phyloP scores from a whole-genome alignment of 2,888 invertebrate genomes.

The Onthophagus sagittarius region DNA sequence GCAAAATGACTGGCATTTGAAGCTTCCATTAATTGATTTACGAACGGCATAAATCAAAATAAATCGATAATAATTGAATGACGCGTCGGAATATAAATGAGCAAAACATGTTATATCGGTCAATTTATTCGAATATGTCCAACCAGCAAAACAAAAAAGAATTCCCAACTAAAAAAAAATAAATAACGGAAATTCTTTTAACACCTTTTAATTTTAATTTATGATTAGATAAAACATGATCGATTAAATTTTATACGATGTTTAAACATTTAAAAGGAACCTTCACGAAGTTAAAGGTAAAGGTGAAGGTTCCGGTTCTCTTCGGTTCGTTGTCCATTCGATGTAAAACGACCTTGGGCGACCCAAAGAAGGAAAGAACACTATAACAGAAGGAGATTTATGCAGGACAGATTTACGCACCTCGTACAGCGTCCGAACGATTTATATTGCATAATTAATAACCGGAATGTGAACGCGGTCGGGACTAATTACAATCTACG shows the following conservation, averaged over 20 bases:
- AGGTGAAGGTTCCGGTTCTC: neutral
- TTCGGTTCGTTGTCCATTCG: neutral
- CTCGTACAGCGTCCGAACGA: neutral
- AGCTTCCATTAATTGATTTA: constrained; percentile 4
- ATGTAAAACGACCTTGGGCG: neutral
- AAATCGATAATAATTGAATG: constrained; percentile 11
- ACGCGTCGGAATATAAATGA: constrained; percentile 6
- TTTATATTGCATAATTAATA: neutral
- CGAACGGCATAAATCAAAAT: constrained; percentile 8
- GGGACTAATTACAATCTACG: neutral
- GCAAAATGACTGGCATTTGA: neutral
- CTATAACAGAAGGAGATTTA: neutral
- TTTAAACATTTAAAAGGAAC: neutral
- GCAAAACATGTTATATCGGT: neutral
- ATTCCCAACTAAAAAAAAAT: neutral
- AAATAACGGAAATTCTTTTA: too few relatives aligned
- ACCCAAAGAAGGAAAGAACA: neutral
- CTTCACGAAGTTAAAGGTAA: neutral
- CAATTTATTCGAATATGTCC: neutral
- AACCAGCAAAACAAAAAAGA: neutral
- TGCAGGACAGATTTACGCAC: neutral
- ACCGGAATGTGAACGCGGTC: neutral
- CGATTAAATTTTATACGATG: too few relatives aligned
- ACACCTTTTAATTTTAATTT: too few relatives aligned
- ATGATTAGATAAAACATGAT: too few relatives aligned